These are phyloP conservation scores for Odocoileus virginianus DNA, from an alignment of 2,113 vertebrate genomes.

Conservation along the genomic window DNA sequence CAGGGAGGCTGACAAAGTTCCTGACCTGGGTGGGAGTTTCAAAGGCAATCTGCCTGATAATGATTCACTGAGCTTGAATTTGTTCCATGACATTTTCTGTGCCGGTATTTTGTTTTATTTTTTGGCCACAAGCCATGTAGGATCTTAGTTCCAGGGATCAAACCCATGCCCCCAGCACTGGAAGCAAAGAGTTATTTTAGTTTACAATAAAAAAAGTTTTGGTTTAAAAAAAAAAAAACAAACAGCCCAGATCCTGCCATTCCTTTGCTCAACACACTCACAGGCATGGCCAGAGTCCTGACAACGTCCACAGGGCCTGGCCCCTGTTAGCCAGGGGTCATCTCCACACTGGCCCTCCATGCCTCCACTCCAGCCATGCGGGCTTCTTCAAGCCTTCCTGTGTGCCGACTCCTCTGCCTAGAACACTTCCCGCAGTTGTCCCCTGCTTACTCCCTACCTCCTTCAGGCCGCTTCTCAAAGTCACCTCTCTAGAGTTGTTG, in stretches of 20 bases:
- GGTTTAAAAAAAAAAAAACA: background rate
- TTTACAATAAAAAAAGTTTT: background rate
- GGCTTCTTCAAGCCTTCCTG: background rate
- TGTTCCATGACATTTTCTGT: background rate
- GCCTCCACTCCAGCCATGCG: background rate
- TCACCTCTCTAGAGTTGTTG: background rate
- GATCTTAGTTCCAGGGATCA: background rate
- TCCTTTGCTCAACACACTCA: no score
- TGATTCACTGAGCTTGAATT: background rate
- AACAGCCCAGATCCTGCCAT: background rate
- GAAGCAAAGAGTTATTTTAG: background rate
- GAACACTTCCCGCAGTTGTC: rapidly evolving
- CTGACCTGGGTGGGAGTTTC: background rate
- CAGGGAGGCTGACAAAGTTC: background rate
- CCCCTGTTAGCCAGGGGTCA: background rate
- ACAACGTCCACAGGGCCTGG: no score
- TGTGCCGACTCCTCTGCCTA: rapidly evolving
- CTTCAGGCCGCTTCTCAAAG: background rate
- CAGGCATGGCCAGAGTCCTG: background rate
- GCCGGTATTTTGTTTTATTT: background rate
- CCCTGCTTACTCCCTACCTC: background rate
- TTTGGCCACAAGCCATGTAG: background rate
- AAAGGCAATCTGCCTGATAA: background rate
- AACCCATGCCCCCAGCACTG: background rate
- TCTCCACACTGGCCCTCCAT: rapidly evolving